Conservation (phyloP, 2,797 vertebrate species). For the Hipposideros larvatus region DNA sequence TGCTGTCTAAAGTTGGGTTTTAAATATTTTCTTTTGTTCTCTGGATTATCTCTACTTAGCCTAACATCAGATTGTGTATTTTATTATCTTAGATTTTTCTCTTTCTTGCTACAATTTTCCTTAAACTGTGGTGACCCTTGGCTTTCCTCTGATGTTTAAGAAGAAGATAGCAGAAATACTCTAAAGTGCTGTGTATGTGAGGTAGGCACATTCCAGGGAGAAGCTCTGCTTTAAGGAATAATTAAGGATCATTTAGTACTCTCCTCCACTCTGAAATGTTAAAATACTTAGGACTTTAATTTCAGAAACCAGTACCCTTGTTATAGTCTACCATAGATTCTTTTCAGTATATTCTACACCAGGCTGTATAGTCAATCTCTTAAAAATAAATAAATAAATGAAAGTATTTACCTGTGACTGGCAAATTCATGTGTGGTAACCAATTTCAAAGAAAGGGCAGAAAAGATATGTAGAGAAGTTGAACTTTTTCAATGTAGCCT, state of each 20-base stretch:
- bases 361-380: background rate
- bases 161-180: background rate
- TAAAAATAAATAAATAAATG: background rate
- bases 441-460: background rate
- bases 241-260: background rate
- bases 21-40: background rate
- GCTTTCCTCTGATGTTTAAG: background rate
- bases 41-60: background rate
- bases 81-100: background rate
- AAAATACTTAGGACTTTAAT: background rate
- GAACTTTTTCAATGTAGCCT: background rate
- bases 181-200: background rate
- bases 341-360: background rate
- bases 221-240: background rate
- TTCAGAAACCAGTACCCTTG: background rate
- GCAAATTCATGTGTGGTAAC: background rate
- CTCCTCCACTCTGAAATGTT: background rate
- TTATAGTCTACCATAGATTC: background rate
- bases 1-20: background rate
- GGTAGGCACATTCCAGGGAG: background rate
- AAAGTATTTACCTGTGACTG: background rate
- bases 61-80: background rate
- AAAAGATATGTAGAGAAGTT: background rate
- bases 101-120: background rate
- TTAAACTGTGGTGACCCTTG: background rate